phyloP scores from a whole-genome alignment of 2,797 vertebrate genomes.

The Hapalemur alaotrensis region DNA sequence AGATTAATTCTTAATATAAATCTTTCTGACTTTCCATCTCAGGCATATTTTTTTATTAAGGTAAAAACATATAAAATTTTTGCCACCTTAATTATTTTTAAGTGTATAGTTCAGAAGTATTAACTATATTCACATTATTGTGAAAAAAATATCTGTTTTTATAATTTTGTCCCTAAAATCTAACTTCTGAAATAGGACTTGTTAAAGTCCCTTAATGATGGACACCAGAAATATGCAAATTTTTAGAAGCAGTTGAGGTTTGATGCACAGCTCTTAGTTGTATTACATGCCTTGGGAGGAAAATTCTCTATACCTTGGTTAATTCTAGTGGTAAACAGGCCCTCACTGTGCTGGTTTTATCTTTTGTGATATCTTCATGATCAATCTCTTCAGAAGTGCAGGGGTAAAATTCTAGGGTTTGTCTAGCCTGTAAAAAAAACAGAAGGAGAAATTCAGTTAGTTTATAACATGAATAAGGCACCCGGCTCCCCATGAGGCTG shows the following conservation, averaged over 20 bases:
- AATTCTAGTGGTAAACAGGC: constrained; percentile 84
- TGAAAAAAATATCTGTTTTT: not conserved
- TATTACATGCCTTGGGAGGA: not conserved
- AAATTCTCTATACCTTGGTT: constrained; percentile 73
- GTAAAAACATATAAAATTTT: not conserved
- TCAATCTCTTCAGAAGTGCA: constrained; percentile 79
- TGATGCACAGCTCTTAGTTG: not conserved
- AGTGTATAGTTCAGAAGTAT: not conserved
- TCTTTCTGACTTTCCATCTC: not conserved
- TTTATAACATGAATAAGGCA: not conserved
- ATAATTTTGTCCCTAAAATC: not conserved
- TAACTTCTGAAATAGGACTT: not conserved
- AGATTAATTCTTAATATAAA: constrained; percentile 5
- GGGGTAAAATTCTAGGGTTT: constrained; percentile 75
- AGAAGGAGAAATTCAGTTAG: not conserved
- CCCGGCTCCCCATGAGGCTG: not conserved
- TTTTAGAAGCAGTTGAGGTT: not conserved
- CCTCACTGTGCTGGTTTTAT: constrained; percentile 79
- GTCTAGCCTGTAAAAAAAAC: constrained; percentile 69
- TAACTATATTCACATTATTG: not conserved
- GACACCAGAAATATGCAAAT: not conserved
- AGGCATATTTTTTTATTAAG: not conserved
- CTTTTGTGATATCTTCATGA: constrained; percentile 79
- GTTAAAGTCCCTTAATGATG: not conserved
- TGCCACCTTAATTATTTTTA: not conserved